phyloP scores from a whole-genome alignment of 2,113 vertebrate genomes.

The Podarcis raffonei region DNA sequence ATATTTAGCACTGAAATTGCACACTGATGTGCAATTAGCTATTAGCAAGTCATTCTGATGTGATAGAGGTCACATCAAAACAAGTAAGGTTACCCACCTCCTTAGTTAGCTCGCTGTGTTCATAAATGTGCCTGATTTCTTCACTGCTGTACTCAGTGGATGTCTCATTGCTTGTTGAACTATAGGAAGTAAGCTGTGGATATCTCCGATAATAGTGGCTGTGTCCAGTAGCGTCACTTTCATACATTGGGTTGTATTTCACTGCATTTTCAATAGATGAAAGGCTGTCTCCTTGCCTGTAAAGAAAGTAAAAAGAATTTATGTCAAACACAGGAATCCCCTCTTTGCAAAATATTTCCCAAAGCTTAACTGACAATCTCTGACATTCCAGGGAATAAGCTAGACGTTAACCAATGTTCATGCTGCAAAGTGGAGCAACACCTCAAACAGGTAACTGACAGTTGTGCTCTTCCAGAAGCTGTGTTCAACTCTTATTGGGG shows the following conservation, averaged over 20 bases:
- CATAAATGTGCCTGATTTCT: conserved; percentile 93
- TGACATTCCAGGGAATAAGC: conserved; percentile 27
- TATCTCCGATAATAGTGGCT: conserved; percentile 85
- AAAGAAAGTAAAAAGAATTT: conserved; percentile 48
- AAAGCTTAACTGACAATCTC: conserved; percentile 28
- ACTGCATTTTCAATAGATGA: conserved; percentile 88
- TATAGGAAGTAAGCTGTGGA: conserved; percentile 80
- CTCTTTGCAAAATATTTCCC: conserved; percentile 21
- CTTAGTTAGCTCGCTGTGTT: conserved; percentile 91
- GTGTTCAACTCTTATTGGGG: background rate
- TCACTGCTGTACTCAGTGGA: conserved; percentile 93
- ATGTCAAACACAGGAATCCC: conserved; percentile 9
- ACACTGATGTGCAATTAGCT: background rate
- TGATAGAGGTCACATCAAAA: background rate
- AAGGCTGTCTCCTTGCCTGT: conserved; percentile 83
- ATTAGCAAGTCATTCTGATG: background rate
- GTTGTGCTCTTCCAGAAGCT: background rate
- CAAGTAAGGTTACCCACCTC: conserved; percentile 77
- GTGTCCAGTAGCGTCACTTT: conserved; percentile 84
- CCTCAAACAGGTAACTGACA: no score
- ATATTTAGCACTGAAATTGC: background rate
- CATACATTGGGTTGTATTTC: conserved; percentile 91
- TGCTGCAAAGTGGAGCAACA: background rate
- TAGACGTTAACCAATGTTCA: background rate
- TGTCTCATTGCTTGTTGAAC: conserved; percentile 84